Conservation (phyloP, 2,888 invertebrate genomes). For the Acronicta leporina region DNA sequence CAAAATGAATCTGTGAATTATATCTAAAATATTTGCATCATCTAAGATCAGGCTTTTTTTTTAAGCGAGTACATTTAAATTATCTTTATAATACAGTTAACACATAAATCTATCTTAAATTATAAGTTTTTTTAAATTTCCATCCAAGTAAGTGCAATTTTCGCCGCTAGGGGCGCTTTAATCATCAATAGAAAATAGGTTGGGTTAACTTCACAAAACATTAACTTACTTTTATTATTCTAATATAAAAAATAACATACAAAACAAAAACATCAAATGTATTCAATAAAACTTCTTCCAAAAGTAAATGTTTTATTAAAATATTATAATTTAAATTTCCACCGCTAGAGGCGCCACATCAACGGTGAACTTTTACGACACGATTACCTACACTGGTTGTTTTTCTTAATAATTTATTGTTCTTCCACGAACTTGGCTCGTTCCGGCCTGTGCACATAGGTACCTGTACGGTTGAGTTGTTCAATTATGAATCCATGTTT, state of each 20-base stretch:
- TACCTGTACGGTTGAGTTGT: constrained; percentile 42
- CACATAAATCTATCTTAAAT: too few species aligned
- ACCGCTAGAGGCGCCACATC: constrained; percentile 60
- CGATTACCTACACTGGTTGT: constrained; percentile 53
- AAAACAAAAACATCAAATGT: constrained; percentile 18
- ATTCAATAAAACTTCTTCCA: constrained; percentile 28
- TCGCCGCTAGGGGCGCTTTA: constrained; percentile 30
- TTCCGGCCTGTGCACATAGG: constrained; percentile 29
- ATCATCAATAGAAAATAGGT: neutral
- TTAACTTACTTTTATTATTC: constrained; percentile 2
- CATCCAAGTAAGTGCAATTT: constrained; percentile 10
- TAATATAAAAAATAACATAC: constrained; percentile 17
- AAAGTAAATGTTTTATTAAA: constrained; percentile 33
- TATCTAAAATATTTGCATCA: too few species aligned
- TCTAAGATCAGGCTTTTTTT: neutral
- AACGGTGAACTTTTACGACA: constrained; percentile 41
- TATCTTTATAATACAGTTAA: neutral
- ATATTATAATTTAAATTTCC: constrained; percentile 35
- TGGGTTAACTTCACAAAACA: constrained; percentile 9
- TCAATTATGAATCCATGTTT: constrained; percentile 52
- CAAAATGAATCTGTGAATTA: constrained; percentile 1
- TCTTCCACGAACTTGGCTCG: constrained; percentile 49
- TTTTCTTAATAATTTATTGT: constrained; percentile 60
- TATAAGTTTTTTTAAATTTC: too few species aligned
- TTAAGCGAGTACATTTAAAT: neutral